Base-by-base conservation (phyloP, 2,888 invertebrate genomes). In the Brenthis ino region DNA sequence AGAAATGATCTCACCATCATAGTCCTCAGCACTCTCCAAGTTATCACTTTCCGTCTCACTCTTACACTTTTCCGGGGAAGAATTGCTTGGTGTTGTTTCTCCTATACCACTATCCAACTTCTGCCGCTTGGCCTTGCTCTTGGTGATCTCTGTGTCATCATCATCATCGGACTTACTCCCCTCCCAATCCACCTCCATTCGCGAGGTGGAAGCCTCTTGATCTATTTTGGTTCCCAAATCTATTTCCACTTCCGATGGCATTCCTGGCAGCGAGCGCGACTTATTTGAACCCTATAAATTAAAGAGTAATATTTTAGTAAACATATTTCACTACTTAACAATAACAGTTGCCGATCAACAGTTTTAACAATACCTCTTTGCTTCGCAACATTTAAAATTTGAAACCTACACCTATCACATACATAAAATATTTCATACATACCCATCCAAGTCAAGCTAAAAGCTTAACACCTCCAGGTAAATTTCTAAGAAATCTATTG, bases 101-200 rank as follows among this genome's bases (percentile, higher is more conserved):
- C 94, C 94, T 65, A 95, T 89, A 1, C 95, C 95, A 72, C 94
- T 95, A 79, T 95, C 95, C 57, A 94, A 84, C 83, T 95, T 95
- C 80, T 94, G 94, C 13, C 94, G 77, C 76, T 87, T 88, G 66
- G 79, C 77, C n/a, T 77, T 76, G 56, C 74, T 75, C 64, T 74
- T 71, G 11, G 63, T 43, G 37, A 43, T 47, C n/a, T 73, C 73
- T 14, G 64, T 8, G 0, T 70, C 74, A 28, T 72, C 75, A 13
- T 71, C 70, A 68, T 73, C 71, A 12, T 69, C 74, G 37, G 70
- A 55, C 64, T 65, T 61, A n/a, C 51, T 65, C 53, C 66, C 72
- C 16, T 72, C 73, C 75, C 73, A 74, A 13, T 69, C 72, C 71
- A 72, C 71, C 14, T 65, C 65, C n/a, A 57, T 61, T 4, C 58